phyloP scores from a whole-genome alignment of 2,888 invertebrate species.

The Napeogenes sylphis region DNA sequence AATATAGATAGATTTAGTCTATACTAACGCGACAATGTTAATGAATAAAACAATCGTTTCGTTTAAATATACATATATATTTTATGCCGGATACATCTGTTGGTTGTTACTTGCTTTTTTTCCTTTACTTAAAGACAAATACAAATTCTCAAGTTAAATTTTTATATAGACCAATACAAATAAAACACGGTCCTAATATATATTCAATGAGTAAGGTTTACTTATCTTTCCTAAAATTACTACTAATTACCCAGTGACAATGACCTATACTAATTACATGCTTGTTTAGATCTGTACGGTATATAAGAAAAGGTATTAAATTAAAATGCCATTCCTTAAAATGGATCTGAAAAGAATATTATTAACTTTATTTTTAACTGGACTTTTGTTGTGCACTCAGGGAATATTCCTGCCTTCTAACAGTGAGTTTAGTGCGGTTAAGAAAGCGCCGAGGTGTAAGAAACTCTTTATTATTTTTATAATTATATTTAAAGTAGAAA shows the following conservation, averaged over 20 bases:
- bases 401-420: conserved; percentile 47
- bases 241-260: conserved; percentile 28
- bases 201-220: not conserved
- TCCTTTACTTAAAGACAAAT: no score
- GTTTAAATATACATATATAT: no score
- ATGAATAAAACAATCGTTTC: no score
- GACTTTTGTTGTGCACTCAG: conserved; percentile 24
- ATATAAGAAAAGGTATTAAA: conserved; percentile 23
- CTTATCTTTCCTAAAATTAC: not conserved
- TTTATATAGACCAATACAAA: no score
- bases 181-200: conserved; percentile 33
- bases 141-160: no score
- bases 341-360: conserved; percentile 40
- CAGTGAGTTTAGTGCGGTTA: conserved; percentile 52
- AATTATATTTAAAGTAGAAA: not conserved
- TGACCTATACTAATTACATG: not conserved
- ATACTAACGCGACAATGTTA: no score
- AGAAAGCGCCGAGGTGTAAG: conserved; percentile 67
- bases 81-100: no score
- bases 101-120: no score
- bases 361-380: conserved; percentile 31
- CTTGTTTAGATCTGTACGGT: conserved; percentile 14
- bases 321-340: conserved; percentile 31
- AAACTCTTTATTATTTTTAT: conserved; percentile 24
- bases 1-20: no score